These are phyloP conservation scores for Vipera ursinii DNA, from an alignment of 2,797 vertebrate genomes.

Conservation along the genomic window DNA sequence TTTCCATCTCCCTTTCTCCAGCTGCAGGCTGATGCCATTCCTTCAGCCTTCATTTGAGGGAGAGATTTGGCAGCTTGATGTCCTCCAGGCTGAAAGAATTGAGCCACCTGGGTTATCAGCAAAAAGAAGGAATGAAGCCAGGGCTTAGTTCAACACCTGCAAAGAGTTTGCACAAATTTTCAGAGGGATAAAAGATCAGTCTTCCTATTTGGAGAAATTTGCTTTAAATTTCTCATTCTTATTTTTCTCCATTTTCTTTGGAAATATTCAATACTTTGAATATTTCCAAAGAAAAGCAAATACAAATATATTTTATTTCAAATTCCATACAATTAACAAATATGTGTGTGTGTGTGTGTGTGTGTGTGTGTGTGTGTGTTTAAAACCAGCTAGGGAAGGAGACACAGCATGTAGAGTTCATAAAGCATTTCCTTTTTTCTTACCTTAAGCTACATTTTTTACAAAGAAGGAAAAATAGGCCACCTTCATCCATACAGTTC, in stretches of 20 bases:
- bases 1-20: accelerated
- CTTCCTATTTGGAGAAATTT: neutral
- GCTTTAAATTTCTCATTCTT: neutral
- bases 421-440: neutral
- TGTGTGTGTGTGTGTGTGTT: neutral
- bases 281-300: neutral
- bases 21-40: conserved; percentile 23
- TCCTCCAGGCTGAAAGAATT: neutral
- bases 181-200: neutral
- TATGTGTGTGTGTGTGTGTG: neutral
- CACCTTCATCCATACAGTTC: neutral
- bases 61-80: conserved; percentile 32
- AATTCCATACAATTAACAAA: neutral
- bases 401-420: neutral
- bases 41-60: conserved; percentile 42
- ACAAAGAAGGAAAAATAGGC: neutral
- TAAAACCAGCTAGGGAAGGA: neutral
- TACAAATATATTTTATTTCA: neutral
- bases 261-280: neutral
- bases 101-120: conserved; percentile 49
- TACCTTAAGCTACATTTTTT: neutral
- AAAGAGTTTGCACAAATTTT: neutral
- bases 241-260: neutral
- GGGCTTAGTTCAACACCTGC: neutral
- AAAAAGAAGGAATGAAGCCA: conserved; percentile 47